Conservation (phyloP, 1,140 invertebrate genomes). For the Ceratoteleas bidentatus region DNA sequence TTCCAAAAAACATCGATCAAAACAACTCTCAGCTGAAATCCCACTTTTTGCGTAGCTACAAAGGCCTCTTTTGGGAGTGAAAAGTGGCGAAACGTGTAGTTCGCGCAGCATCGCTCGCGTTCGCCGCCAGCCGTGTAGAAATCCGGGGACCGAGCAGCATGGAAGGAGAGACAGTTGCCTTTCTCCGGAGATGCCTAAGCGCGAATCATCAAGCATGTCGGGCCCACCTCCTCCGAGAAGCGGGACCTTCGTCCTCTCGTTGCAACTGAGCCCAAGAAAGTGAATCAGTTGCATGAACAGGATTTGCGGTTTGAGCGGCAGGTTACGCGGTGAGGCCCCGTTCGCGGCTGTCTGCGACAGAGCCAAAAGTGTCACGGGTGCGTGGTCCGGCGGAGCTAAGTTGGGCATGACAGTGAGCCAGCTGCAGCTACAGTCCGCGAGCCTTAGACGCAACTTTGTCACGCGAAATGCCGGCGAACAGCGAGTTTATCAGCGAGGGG, state of each 20-base stretch:
- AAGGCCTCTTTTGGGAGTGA: background rate
- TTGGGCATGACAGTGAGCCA: constrained; percentile 14
- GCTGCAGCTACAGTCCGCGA: background rate
- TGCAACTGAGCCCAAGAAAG: constrained; percentile 48
- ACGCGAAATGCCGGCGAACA: constrained; percentile 30
- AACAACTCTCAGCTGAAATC: no score
- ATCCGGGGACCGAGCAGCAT: constrained; percentile 34
- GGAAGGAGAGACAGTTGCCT: constrained; percentile 62
- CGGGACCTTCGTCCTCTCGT: constrained; percentile 31
- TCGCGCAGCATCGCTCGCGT: constrained; percentile 19
- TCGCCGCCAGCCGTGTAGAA: constrained; percentile 15
- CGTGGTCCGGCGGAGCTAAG: background rate
- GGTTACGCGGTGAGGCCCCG: constrained; percentile 12
- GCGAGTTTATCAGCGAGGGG: background rate
- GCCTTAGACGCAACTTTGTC: background rate
- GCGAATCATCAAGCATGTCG: constrained; percentile 38
- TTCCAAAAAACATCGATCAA: no score
- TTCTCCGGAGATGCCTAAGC: constrained; percentile 57
- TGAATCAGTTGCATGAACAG: constrained; percentile 46
- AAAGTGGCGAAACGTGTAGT: background rate
- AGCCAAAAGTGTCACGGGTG: constrained; percentile 14
- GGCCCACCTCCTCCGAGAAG: constrained; percentile 35
- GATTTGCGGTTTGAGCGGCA: constrained; percentile 13
- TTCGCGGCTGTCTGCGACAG: constrained; percentile 15
- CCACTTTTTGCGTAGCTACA: no score